phyloP scores from a whole-genome alignment of 1,140 invertebrate genomes.

The Gyrodactylus bullatarudis region DNA sequence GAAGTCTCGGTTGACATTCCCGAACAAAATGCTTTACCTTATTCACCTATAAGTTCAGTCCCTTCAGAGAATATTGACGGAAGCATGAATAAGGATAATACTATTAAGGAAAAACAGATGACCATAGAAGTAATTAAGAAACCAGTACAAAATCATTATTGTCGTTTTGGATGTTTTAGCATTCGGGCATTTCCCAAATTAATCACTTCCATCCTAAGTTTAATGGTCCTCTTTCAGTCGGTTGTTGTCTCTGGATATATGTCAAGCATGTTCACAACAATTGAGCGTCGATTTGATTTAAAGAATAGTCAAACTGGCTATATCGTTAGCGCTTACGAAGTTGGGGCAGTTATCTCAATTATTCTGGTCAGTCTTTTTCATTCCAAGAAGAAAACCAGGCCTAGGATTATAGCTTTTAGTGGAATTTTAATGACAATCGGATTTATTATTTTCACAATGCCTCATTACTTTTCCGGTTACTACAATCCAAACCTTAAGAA shows the following conservation, averaged over 20 bases:
- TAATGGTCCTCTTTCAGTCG: conserved; percentile 7
- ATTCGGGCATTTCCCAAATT: not conserved
- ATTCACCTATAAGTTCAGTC: too few species aligned
- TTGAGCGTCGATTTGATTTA: conserved; percentile 12
- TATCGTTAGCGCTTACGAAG: conserved; percentile 12
- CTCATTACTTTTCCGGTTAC: conserved; percentile 10
- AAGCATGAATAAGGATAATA: too few species aligned
- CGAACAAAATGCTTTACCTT: too few species aligned
- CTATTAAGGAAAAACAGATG: too few species aligned
- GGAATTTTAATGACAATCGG: conserved; percentile 12
- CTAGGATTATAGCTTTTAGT: conserved; percentile 10
- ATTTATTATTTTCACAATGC: conserved; percentile 11
- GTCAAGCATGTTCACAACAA: conserved; percentile 10
- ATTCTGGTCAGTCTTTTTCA: conserved; percentile 12
- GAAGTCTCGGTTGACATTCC: not conserved
- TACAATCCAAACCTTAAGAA: conserved; percentile 9
- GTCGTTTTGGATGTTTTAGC: not conserved
- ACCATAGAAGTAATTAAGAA: too few species aligned
- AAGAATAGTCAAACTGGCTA: conserved; percentile 11
- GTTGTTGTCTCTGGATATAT: conserved; percentile 10
- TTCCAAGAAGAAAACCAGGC: conserved; percentile 8
- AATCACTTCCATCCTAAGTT: conserved; percentile 5
- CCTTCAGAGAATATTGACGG: too few species aligned
- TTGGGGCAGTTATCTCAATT: conserved; percentile 11
- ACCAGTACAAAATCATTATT: not conserved